Base-by-base conservation (phyloP, 2,888 invertebrate species). In the Phyto melanocephala region DNA sequence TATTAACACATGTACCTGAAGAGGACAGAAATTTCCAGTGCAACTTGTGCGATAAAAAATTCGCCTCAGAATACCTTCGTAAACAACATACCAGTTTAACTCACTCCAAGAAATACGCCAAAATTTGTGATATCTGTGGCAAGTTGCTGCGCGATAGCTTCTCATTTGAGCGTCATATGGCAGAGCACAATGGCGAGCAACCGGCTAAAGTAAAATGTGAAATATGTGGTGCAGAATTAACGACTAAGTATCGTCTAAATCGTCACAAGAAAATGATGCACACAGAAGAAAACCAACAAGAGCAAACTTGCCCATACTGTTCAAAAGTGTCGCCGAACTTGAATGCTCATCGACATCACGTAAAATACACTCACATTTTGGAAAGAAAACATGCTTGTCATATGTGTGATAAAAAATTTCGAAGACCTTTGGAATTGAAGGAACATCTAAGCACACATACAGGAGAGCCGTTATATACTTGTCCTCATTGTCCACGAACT, bases 191-290 rank as follows among this genome's bases (percentile, higher is more conserved):
- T 5, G 89, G 89, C 0, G 86, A 86, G 0, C 85, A 87, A 11
- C 86, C 86, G 15, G 84, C 87, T 15, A 79, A 84, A 15, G 86
- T 89, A 13, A 86, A 89, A 58, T 90, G 90, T 22, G 85, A 90
- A n/a, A 79, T 89, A 8, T 90, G 90, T 50, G 89, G 89, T 10
- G 86, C 87, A 0, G 86, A 84, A 52, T 58, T 90, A 8, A 88
- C 87, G 2, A 88, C 86, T 13, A 90, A 90, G 83, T 88, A 89
- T 52, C 87, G 88, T 1, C 83, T 91, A 24, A 87, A 88, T 24
- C 87, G 89, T 2, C 91, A 91, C 67, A 90, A 89, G 71, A 90
- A 90, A 80, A 87, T 87, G 81, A 88, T 88, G 88, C 90, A 90
- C 37, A 87, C 87, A 0, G 88, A 86, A 11, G 86, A 88, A 54